Conservation (phyloP, 2,888 invertebrate genomes). For the Coleophora deauratella region DNA sequence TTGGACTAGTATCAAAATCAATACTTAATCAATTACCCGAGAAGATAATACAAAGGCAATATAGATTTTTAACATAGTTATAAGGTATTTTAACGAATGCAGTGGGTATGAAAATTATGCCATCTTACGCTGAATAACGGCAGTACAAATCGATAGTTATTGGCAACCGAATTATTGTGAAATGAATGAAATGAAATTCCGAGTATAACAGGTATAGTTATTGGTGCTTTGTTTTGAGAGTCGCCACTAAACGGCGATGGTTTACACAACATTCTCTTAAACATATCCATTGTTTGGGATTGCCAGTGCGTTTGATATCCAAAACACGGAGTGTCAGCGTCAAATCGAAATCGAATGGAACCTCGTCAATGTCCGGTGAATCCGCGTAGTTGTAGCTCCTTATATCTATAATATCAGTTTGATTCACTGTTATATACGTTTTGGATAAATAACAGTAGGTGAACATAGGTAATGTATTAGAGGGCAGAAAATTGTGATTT, state of each 20-base stretch:
- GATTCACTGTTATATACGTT: conserved; percentile 2
- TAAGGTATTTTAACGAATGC: too few species aligned
- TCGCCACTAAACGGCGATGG: conserved; percentile 20
- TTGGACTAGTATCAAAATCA: too few species aligned
- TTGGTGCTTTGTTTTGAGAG: conserved; percentile 41
- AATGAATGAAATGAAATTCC: conserved; percentile 12
- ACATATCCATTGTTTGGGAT: conserved; percentile 47
- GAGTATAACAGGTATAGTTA: conserved; percentile 19
- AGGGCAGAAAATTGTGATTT: too few species aligned
- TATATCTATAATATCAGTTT: conserved; percentile 13
- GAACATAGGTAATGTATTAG: too few species aligned
- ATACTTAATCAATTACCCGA: too few species aligned
- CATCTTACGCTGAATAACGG: too few species aligned
- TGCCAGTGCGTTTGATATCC: conserved; percentile 32
- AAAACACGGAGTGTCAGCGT: conserved; percentile 37
- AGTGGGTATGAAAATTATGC: too few species aligned
- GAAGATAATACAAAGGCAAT: too few species aligned
- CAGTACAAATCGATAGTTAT: too few species aligned
- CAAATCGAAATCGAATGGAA: conserved; percentile 36
- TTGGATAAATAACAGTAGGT: not conserved
- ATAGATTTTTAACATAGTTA: too few species aligned
- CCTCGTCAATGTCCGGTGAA: conserved; percentile 54
- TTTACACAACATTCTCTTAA: conserved; percentile 51
- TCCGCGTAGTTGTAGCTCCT: conserved; percentile 32
- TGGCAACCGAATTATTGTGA: conserved; percentile 3